A percentile compares a stretch with the other conserved stretches of the same genome.
phyloP scores from a whole-genome alignment of 2,797 vertebrate genomes.

The Thripadectes ignobilis region DNA sequence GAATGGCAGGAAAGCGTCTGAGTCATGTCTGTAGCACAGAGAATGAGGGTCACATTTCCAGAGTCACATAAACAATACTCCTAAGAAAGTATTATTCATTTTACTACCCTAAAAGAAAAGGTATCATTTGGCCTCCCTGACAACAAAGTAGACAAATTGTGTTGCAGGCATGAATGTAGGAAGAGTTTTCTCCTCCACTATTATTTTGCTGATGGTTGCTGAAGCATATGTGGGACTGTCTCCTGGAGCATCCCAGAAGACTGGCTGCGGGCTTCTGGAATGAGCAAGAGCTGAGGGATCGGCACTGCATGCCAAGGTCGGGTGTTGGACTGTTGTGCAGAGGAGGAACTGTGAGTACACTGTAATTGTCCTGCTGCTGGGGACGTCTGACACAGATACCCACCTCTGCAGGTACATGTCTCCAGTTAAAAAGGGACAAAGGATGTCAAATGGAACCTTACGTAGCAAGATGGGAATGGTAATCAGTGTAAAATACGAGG shows the following conservation, averaged over 20 bases:
- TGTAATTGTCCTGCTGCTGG: neutral
- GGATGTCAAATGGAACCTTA: neutral
- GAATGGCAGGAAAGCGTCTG: neutral
- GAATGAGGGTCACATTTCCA: slow-evolving; percentile 4
- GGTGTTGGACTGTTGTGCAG: neutral
- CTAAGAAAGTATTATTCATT: slow-evolving; percentile 36
- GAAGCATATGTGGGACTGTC: fast-evolving
- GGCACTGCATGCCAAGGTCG: fast-evolving
- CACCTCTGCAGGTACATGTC: neutral
- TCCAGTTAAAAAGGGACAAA: neutral
- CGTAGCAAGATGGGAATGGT: neutral
- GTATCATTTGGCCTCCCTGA: neutral
- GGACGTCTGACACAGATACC: neutral
- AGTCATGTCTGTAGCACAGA: neutral
- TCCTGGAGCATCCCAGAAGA: neutral
- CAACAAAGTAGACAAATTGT: neutral
- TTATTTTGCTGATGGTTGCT: neutral
- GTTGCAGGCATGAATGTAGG: neutral
- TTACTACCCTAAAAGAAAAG: neutral
- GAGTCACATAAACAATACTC: neutral
- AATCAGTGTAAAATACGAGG: neutral
- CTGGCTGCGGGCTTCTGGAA: neutral
- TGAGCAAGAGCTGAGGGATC: neutral
- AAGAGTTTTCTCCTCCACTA: neutral
- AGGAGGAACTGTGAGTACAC: neutral